Conservation (phyloP, 2,797 vertebrate genomes). For the Pseudochaenichthys georgianus region DNA sequence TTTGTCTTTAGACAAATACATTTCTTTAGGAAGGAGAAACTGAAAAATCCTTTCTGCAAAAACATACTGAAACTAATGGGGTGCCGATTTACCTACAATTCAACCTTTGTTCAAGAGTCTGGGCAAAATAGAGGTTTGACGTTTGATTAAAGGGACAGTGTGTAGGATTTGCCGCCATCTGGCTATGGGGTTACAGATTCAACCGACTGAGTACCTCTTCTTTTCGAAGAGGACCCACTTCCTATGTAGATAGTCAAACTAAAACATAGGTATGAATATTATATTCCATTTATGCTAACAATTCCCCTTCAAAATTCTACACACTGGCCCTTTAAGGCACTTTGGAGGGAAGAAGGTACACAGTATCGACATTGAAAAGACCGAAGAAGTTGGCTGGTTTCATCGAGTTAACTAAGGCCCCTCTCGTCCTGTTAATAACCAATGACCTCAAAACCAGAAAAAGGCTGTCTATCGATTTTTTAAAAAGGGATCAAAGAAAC, state of each 20-base stretch:
- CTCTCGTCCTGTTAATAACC: slow-evolving; percentile 1
- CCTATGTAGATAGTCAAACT: too few species aligned
- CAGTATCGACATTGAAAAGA: slow-evolving; percentile 8
- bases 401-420: slow-evolving; percentile 3
- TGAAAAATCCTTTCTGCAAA: not conserved
- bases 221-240: too few species aligned
- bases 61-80: not conserved
- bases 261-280: too few species aligned
- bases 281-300: too few species aligned
- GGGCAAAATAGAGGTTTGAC: slow-evolving; percentile 3
- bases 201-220: too few species aligned
- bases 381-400: slow-evolving; percentile 6
- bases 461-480: slow-evolving; percentile 11
- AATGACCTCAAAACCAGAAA: slow-evolving; percentile 28
- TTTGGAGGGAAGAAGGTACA: slow-evolving; percentile 23
- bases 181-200: too few species aligned
- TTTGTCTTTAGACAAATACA: slow-evolving; percentile 1
- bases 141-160: slow-evolving; percentile 1
- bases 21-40: slow-evolving; percentile 2
- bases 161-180: too few species aligned
- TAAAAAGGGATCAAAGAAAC: slow-evolving; percentile 6
- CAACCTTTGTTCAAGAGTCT: not conserved
- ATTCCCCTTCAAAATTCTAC: too few species aligned
- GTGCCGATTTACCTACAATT: not conserved
- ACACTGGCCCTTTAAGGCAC: slow-evolving; percentile 57